phyloP scores from a whole-genome alignment of 2,797 vertebrate species.

The Parauchenoglanis ngamensis region DNA sequence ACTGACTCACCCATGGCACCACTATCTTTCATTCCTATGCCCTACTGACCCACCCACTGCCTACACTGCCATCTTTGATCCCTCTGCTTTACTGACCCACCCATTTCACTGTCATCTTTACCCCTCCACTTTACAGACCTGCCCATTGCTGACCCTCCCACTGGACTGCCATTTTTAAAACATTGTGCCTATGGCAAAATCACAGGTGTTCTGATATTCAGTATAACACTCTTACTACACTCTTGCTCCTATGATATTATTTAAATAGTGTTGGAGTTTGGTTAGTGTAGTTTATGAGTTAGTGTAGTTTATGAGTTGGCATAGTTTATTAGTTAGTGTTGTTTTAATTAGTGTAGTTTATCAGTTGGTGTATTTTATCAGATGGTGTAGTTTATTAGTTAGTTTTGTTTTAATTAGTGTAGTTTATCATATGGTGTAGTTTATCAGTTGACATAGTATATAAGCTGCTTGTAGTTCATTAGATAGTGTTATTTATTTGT shows the following conservation, averaged over 20 bases:
- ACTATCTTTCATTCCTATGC: background rate
- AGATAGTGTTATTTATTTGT: background rate
- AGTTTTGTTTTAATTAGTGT: background rate
- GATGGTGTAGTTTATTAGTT: background rate
- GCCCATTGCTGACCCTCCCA: background rate
- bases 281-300: background rate
- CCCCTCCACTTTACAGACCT: too few species aligned
- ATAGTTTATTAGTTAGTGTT: background rate
- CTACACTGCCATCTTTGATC: background rate
- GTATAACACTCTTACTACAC: background rate
- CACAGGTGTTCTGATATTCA: background rate
- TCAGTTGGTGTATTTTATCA: background rate
- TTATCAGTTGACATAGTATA: background rate
- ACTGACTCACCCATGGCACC: background rate
- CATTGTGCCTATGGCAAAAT: background rate
- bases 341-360: background rate
- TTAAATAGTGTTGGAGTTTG: background rate
- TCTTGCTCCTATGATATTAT: background rate
- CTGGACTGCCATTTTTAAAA: background rate
- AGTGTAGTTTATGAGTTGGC: background rate
- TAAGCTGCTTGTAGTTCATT: too few species aligned
- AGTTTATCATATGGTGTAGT: background rate
- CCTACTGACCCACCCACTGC: slow-evolving; percentile 8
- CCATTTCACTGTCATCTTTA: background rate
- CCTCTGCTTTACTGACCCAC: too few species aligned